These are phyloP conservation scores for Acanthiza pusilla DNA, from an alignment of 2,797 vertebrate genomes.

Conservation along the genomic window DNA sequence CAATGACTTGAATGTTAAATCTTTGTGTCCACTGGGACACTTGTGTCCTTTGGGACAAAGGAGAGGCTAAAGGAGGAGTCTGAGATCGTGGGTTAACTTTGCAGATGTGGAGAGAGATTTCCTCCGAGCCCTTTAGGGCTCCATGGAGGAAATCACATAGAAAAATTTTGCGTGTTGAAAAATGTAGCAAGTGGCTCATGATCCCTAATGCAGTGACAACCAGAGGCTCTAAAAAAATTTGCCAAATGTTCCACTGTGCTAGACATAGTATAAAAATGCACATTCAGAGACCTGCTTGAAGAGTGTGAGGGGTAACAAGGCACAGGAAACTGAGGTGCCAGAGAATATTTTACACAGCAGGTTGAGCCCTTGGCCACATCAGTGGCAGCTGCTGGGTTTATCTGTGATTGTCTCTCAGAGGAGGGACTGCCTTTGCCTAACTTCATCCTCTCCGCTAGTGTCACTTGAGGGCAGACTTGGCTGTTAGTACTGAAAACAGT, in stretches of 20 bases:
- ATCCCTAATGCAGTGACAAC: background rate
- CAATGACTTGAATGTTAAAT: background rate
- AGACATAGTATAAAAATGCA: background rate
- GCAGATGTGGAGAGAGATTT: background rate
- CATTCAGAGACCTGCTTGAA: background rate
- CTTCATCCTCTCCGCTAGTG: background rate
- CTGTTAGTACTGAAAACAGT: background rate
- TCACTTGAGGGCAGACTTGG: slow-evolving; percentile 62
- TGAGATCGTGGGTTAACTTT: background rate
- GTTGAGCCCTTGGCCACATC: background rate
- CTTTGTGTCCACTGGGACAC: background rate
- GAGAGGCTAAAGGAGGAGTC: background rate
- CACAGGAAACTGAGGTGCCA: background rate
- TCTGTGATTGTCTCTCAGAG: background rate
- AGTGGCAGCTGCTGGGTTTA: background rate
- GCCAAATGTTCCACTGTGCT: background rate
- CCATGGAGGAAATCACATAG: background rate
- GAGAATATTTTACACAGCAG: background rate
- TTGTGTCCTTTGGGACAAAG: too few species aligned
- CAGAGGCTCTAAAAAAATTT: background rate
- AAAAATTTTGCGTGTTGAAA: background rate
- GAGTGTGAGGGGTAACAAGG: background rate
- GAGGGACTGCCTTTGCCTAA: background rate
- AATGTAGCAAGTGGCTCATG: background rate
- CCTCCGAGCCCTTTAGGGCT: background rate